A percentile compares a stretch with the other conserved stretches of the same genome.
Conservation (phyloP, 2,888 invertebrate genomes). For the Lapara coniferarum region DNA sequence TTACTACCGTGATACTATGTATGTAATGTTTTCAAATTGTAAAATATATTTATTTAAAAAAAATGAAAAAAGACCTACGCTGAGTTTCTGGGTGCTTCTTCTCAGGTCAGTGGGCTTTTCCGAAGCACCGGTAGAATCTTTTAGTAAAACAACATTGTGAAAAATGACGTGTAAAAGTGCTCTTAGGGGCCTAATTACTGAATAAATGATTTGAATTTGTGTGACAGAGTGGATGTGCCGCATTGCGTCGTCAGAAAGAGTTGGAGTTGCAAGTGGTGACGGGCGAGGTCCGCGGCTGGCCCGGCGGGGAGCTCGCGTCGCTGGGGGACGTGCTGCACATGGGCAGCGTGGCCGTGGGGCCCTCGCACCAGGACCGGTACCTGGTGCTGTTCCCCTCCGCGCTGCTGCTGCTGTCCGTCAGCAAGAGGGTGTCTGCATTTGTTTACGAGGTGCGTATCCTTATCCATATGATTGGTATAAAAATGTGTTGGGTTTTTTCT, state of each 20-base stretch:
- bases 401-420: constrained; percentile 94
- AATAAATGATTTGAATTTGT: too few relatives aligned
- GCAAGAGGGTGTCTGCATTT: constrained; percentile 96
- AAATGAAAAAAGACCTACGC: too few relatives aligned
- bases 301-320: constrained; percentile 85
- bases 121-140: too few relatives aligned
- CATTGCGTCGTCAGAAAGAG: constrained; percentile 96
- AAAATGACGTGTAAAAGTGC: too few relatives aligned
- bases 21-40: too few relatives aligned
- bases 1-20: too few relatives aligned
- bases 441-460: constrained; percentile 91
- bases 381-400: constrained; percentile 96
- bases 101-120: too few relatives aligned
- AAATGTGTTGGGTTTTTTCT: too few relatives aligned
- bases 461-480: not conserved
- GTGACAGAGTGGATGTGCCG: constrained; percentile 91
- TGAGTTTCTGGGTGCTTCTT: too few relatives aligned
- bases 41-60: too few relatives aligned
- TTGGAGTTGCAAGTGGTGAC: constrained; percentile 97
- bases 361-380: constrained; percentile 94
- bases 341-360: constrained; percentile 95
- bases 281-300: constrained; percentile 97
- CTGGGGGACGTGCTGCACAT: constrained; percentile 95
- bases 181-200: too few relatives aligned
- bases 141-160: too few relatives aligned